Percentiles rank a stretch among this genome's conserved stretches.
Conservation (phyloP, 2,113 vertebrate species). For the Gorsachius goisagi region DNA sequence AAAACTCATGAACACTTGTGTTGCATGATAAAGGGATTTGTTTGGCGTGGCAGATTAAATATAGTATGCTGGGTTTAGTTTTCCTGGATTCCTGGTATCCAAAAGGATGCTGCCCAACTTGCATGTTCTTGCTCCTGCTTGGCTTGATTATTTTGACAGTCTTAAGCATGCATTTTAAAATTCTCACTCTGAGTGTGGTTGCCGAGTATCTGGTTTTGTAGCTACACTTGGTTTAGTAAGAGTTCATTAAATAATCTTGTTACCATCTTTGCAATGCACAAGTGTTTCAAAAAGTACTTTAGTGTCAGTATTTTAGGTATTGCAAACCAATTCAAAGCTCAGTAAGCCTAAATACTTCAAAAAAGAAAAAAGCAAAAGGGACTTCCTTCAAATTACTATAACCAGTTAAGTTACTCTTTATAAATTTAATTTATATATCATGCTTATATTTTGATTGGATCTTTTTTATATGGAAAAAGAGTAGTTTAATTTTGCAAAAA, state of each 20-base stretch:
- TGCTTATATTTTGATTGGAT: not conserved
- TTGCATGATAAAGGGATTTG: constrained; percentile 55
- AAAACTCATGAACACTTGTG: constrained; percentile 50
- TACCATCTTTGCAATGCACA: constrained; percentile 43
- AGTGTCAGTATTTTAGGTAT: not conserved
- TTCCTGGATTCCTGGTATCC: constrained; percentile 37
- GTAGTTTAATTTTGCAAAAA: not conserved
- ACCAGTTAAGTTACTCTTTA: not conserved
- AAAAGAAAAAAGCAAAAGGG: not conserved
- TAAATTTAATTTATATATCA: not conserved
- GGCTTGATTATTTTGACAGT: constrained; percentile 52
- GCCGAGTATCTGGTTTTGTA: constrained; percentile 57
- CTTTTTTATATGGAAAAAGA: not conserved
- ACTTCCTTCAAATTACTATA: not conserved
- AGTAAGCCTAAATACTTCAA: not conserved
- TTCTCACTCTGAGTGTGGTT: constrained; percentile 66
- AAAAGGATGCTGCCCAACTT: constrained; percentile 45
- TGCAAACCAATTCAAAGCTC: not conserved
- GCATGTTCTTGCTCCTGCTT: constrained; percentile 58
- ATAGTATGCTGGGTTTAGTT: constrained; percentile 55
- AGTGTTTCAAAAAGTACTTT: constrained; percentile 34
- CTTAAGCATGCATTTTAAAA: constrained; percentile 69
- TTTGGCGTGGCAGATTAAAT: constrained; percentile 80
- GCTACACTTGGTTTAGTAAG: not conserved
- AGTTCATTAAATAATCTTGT: constrained; percentile 40